Base-by-base conservation (phyloP, 2,797 vertebrate species). In the Mormyrus proboscirostris region DNA sequence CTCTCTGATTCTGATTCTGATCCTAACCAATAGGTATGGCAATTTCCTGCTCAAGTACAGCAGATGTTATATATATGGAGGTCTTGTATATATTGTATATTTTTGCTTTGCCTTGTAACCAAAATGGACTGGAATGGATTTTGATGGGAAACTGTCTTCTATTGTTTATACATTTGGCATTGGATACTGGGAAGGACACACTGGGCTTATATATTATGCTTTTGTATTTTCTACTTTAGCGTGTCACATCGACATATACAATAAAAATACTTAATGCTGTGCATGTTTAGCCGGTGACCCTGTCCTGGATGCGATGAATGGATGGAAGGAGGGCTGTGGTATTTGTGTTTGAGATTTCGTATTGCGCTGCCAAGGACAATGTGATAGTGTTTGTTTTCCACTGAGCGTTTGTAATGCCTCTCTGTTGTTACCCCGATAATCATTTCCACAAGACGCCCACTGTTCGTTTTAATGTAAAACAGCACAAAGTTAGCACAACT, bases 391-490 rank as follows among this genome's bases (percentile, higher is more conserved):
- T 44, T 44, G 29, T 44, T 79, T 79, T 44, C 73, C 6, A 2
- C 73, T 44, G 38, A 47, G 73, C 14, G 73, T 79, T 44, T 79
- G 73, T n/a, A 79, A 79, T 41, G 73, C 38, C 73, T 79, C 73
- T 79, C 73, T 44, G 73, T 79, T 79, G 73, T 41, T 79, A 79
- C 38, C 14, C 38, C 2, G 14, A 79, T 79, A 79, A 79, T 79
- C 73, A 19, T 79, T 79, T 79, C 73, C 73, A 79, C 73, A 79
- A 79, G 73, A n/a, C 73, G n/a, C 73, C 41, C 73, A 73, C 65
- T 73, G 65, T 73, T 73, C 10, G 29, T 73, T 73, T 73, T 73
- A 44, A 79, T 44, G 73, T 79, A n/a, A 79, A 79, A 79, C 73
- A 79, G 38, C 7, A 41, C 33, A n/a, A 79, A 47, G 2, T 44